phyloP scores from a whole-genome alignment of 2,888 invertebrate species.

The Schizotus pectinicornis region DNA sequence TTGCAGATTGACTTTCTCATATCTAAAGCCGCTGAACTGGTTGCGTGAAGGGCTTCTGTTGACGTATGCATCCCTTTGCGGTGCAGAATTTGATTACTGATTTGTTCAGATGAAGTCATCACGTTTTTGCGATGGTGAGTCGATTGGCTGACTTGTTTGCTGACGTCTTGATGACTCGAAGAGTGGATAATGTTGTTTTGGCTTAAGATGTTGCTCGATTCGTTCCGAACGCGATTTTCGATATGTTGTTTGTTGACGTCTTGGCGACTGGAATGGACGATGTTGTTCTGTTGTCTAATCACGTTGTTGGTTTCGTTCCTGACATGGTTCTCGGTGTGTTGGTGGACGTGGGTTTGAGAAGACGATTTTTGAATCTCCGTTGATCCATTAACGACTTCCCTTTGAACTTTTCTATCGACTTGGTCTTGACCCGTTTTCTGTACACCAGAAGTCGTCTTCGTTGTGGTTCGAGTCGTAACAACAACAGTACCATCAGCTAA shows the following conservation, averaged over 20 bases:
- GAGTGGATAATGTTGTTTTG: slow-evolving; percentile 34
- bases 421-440: slow-evolving; percentile 32
- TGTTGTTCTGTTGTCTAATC: slow-evolving; percentile 27
- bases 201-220: slow-evolving; percentile 2
- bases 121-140: slow-evolving; percentile 74
- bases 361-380: slow-evolving; percentile 53
- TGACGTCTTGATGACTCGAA: slow-evolving; percentile 25
- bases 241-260: slow-evolving; percentile 22
- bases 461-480: slow-evolving; percentile 61
- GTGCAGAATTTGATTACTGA: slow-evolving; percentile 78
- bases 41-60: slow-evolving; percentile 76
- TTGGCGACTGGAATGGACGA: not conserved
- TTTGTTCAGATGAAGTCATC: slow-evolving; percentile 75
- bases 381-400: slow-evolving; percentile 34
- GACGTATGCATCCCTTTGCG: slow-evolving; percentile 73
- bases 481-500: slow-evolving; percentile 63
- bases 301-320: slow-evolving; percentile 48
- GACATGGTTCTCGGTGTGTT: slow-evolving; percentile 33
- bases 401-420: slow-evolving; percentile 24
- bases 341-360: slow-evolving; percentile 51
- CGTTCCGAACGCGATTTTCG: slow-evolving; percentile 8
- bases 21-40: slow-evolving; percentile 76
- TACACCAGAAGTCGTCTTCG: slow-evolving; percentile 51
- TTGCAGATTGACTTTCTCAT: slow-evolving; percentile 83
- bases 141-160: slow-evolving; percentile 32